Evolutionary conservation across 2,113 vertebrate species (phyloP), one percentile per base, ranked within the genome.

Genomic region (Arvicanthis niloticus): DNA sequence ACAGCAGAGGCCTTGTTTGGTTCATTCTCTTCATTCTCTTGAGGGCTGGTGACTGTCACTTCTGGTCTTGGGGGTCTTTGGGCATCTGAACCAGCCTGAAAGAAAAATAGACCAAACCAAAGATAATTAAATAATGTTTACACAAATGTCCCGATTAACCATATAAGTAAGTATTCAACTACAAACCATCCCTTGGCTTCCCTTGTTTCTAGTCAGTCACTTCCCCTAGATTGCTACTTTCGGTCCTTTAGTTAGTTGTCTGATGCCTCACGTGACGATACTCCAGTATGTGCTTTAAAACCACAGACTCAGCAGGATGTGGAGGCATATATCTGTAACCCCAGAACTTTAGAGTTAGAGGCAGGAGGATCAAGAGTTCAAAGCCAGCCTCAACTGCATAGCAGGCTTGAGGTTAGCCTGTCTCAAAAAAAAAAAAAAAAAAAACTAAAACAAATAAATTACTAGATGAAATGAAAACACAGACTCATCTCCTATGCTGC

Each of bases 41-140:
- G 98, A 11, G 99, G 98, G 85, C 98, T 98, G 67, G 98, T 98
- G 93, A 99, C 53, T 93, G 98, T 99, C 76, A 99, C 98, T 97
- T 98, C 98, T 95, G 98, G 98, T 86, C 96, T 98, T 94, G 96
- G 92, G 72, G 93, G 93, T 96, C 98, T 97, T 94, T 96, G 97
- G 93, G 91, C 89, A 88, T 88, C 65, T 4, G 89, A 81, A 62
- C 96, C 98, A 93, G 45, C 97, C 99, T 99, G 22, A 42, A 97
- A 58, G 68, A 75, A 89, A 97, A 97, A 96, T 0, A 72, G 97
- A 75, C 37, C 78, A 93, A 89, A 96, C 93, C n/a, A 34, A 96
- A 77, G 31, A 82, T n/a, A 72, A 60, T 97, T 88, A 88, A 84
- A 76, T 67, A 96, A 89, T 75, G 93, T 37, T 51, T 21, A 73